Base-by-base conservation (phyloP, 2,797 vertebrate genomes). In the Leucoraja ocellata region DNA sequence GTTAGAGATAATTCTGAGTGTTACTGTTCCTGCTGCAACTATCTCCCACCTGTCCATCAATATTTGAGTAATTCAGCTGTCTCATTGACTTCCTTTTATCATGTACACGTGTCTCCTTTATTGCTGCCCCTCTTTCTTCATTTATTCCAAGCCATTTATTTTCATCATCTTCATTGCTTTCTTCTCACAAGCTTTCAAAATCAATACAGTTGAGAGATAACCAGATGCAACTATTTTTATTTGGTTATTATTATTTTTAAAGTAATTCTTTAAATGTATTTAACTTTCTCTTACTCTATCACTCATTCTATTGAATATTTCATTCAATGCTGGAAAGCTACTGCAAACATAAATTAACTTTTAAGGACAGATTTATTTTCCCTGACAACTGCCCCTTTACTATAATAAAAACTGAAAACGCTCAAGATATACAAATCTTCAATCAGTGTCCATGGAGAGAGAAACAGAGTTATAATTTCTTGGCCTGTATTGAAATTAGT, bases 41-140 rank as follows among this genome's bases (percentile, higher is more conserved):
- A 36, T 88, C 84, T 65, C 84, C 65, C 84, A 88, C 84, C 84
- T 88, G 84, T 36, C 84, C 84, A 88, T 88, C n/a, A 13, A 32
- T 68, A 68, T 8, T 65, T 88, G n/a, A 68, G 61, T 61, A 14
- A 5, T 8, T 88, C n/a, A 18, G 2, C n/a, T 65, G 63, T 63
- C 3, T 36, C 84, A 16, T 18, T 36, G 63, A 7, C 14, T 68
- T 88, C 63, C n/a, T 18, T 63, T 32, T 88, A 25, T n/a, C 63
- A 9, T 68, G 28, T 86, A 32, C n/a, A 4, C 5, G 18, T 25
- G 18, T 7, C 10, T 68, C 68, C 39, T 36, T 88, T 68, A 23
- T 68, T 88, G 16, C 28, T 88, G 84, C 16, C 63, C 25, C 58
- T 88, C 84, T 68, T 68, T 7, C 36, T 14, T 36, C 11, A 61